These are phyloP conservation scores for Jaculus jaculus DNA, from an alignment of 2,113 vertebrate genomes.

Conservation along the genomic window DNA sequence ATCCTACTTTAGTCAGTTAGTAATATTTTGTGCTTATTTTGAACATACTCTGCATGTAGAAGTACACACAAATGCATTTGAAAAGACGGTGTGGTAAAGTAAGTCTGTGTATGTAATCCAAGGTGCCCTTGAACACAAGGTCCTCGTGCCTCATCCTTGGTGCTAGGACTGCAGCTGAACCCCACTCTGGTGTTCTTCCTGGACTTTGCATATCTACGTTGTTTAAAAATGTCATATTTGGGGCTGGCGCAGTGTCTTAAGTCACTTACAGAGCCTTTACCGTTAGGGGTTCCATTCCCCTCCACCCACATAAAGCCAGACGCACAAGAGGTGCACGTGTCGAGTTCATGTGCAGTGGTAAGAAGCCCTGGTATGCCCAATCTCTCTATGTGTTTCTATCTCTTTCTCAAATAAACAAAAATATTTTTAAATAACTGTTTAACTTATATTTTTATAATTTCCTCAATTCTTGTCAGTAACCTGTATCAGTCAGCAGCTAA, in stretches of 20 bases:
- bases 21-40: conserved; percentile 8
- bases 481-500: background rate
- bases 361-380: no score
- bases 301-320: no score
- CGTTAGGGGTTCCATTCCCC: no score
- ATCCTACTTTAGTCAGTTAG: background rate
- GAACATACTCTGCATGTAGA: background rate
- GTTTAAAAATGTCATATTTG: background rate
- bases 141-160: background rate
- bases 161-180: background rate
- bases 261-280: no score
- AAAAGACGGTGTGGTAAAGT: background rate
- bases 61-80: background rate
- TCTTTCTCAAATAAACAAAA: no score
- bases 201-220: background rate
- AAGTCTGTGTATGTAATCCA: background rate
- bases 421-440: no score
- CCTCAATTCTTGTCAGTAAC: background rate
- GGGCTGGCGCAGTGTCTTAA: no score
- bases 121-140: background rate
- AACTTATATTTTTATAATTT: background rate
- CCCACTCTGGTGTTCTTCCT: background rate
- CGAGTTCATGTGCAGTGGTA: no score
- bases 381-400: no score
- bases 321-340: no score